phyloP scores from a whole-genome alignment of 2,888 invertebrate genomes.

The Pyralis farinalis region DNA sequence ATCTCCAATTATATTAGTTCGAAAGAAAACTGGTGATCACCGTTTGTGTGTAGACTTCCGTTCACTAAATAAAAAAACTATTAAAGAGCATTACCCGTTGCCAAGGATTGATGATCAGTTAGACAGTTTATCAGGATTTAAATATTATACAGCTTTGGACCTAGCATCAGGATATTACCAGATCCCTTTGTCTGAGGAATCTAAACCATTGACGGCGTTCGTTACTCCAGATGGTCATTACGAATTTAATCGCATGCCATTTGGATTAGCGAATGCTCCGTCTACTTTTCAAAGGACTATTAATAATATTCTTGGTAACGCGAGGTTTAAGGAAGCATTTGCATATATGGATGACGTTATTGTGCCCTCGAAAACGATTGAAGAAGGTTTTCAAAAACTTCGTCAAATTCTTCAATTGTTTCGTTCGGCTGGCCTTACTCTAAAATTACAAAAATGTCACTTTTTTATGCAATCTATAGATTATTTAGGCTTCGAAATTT shows the following conservation, averaged over 20 bases:
- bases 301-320: background rate
- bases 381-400: background rate
- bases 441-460: background rate
- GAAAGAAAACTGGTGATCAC: background rate
- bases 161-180: background rate
- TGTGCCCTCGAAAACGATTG: conserved; percentile 8
- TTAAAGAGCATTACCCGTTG: background rate
- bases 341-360: conserved; percentile 18
- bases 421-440: background rate
- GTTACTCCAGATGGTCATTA: too few relatives aligned
- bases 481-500: background rate
- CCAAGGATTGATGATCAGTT: background rate
- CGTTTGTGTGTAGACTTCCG: background rate
- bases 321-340: background rate
- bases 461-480: background rate
- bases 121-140: background rate
- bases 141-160: background rate
- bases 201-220: too few relatives aligned
- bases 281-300: background rate
- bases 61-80: background rate
- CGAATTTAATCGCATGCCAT: too few relatives aligned
- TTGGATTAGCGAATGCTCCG: too few relatives aligned
- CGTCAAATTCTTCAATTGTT: background rate
- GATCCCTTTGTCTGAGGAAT: too few relatives aligned
- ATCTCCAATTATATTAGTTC: background rate